Evolutionary conservation across 2,888 invertebrate species (phyloP), one percentile per base, ranked within the genome.

Genomic region (Odontocerum albicorne): DNA sequence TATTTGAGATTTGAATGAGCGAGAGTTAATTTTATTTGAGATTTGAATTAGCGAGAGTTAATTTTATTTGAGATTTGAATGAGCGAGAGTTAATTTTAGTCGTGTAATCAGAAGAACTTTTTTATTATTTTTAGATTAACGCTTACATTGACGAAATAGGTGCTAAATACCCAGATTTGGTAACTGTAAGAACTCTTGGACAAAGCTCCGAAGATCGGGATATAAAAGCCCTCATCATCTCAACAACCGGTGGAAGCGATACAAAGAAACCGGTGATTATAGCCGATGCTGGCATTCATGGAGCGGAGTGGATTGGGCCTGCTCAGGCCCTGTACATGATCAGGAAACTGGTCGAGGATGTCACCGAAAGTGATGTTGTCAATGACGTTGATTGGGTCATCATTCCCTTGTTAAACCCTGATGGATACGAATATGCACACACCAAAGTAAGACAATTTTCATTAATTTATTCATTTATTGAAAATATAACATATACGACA

Each of bases 271-370:
- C 84, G 0, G 71, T 78, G 1, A 76, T 86, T 62, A 70, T 84
- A 59, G 73, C 85, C 17, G 85, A 85, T 58, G 83, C 75, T 38
- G 81, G 80, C 1, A 81, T 84, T 43, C 85, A 85, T 64, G 79
- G 83, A 0, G 79, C 88, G 42, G 88, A 89, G 70, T 88, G 88
- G 88, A 84, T 87, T 54, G 79, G 87, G 0, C 82, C 85, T 0
- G 79, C 85, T 1, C 75, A 81, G 1, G 84, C 84, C 0, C 72
- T 86, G 0, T 88, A 84, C 66, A 75, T 84, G 49, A 84, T 88
- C 54, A 75, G 80, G 57, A 84, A 87, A 65, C 66, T 88, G 59
- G 74, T 84, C 1, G 81, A 80, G 63, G 80, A 86, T 63, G 67
- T 76, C 4, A 72, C 71, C 3, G 82, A 83, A 61, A 67, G 68